Conservation (phyloP, 1,140 invertebrate species). For the Drosophila pandora region DNA sequence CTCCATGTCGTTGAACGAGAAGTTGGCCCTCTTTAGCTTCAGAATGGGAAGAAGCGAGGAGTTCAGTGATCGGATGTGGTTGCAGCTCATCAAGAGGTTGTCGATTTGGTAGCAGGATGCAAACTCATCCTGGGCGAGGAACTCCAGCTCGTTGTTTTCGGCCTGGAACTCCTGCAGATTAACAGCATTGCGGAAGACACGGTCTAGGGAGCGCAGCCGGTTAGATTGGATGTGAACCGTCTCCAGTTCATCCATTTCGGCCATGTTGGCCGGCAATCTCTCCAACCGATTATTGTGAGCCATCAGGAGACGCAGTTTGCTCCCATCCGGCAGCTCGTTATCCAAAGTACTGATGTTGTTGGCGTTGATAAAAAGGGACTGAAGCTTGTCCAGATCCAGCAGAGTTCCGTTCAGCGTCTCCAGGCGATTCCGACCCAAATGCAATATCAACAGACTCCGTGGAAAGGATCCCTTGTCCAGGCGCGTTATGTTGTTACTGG, state of each 20-base stretch:
- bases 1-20: conserved; percentile 89
- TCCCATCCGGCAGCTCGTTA: conserved; percentile 88
- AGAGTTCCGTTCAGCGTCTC: conserved; percentile 89
- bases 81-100: conserved; percentile 88
- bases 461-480: conserved; percentile 88
- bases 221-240: conserved; percentile 89
- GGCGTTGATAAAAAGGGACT: conserved; percentile 91
- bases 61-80: conserved; percentile 88
- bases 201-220: conserved; percentile 87
- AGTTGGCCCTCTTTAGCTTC: conserved; percentile 88
- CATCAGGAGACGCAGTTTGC: conserved; percentile 88
- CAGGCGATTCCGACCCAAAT: conserved; percentile 89
- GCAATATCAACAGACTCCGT: conserved; percentile 87
- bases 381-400: conserved; percentile 87
- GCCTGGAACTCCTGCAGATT: conserved; percentile 88
- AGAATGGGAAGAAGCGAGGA: conserved; percentile 89
- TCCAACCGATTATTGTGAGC: conserved; percentile 89
- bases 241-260: conserved; percentile 87
- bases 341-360: conserved; percentile 90
- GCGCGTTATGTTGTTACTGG: conserved; percentile 88
- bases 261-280: conserved; percentile 88
- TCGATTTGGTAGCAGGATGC: conserved; percentile 87
- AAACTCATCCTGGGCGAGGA: conserved; percentile 90
- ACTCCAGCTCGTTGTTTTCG: conserved; percentile 89
- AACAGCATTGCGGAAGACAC: conserved; percentile 87